Conservation (phyloP, 2,888 invertebrate genomes). For the Macrophya alboannulata region DNA sequence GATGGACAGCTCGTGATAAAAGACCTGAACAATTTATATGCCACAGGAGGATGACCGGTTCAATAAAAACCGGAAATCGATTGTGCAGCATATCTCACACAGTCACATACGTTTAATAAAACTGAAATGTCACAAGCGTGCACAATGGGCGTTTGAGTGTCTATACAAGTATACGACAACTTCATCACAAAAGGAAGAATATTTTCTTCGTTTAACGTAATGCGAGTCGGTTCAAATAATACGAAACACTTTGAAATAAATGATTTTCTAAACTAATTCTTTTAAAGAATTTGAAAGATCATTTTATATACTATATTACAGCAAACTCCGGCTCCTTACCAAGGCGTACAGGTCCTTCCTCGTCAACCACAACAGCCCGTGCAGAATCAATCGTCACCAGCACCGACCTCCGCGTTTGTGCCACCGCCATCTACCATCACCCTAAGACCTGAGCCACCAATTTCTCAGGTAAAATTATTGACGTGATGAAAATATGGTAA, state of each 20-base stretch:
- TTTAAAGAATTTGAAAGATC: background rate
- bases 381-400: conserved; percentile 62
- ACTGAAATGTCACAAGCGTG: background rate
- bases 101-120: background rate
- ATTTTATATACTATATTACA: conserved; percentile 59
- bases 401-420: conserved; percentile 75
- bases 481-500: background rate
- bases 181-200: background rate
- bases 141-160: background rate
- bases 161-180: background rate
- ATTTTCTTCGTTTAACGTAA: background rate
- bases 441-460: conserved; percentile 88
- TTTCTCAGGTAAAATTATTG: conserved; percentile 83
- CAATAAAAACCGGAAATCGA: background rate
- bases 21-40: background rate
- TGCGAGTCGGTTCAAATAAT: background rate
- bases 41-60: background rate
- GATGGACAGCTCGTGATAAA: background rate
- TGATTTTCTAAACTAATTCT: background rate
- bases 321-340: conserved; percentile 62
- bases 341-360: conserved; percentile 59
- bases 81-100: background rate
- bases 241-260: background rate
- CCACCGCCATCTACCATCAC: conserved; percentile 88
- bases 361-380: conserved; percentile 62